phyloP scores from a whole-genome alignment of 2,797 vertebrate species.

The Fistularia commersonii region DNA sequence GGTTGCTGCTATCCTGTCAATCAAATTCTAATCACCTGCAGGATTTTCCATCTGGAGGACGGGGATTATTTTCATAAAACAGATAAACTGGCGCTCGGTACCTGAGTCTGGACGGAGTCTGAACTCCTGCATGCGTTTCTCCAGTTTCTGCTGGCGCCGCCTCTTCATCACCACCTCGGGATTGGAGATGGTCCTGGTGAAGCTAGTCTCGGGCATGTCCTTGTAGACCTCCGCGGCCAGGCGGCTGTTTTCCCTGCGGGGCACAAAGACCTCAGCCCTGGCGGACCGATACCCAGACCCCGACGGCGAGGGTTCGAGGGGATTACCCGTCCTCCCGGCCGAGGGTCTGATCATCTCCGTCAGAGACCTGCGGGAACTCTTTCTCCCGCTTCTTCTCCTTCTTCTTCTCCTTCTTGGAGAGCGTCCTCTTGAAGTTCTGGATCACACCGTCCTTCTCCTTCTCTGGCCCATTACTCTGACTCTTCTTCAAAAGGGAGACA shows the following conservation, averaged over 20 bases:
- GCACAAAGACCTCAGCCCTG: neutral
- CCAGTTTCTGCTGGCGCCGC: conserved; percentile 91
- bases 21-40: no score
- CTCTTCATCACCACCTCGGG: conserved; percentile 99
- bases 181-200: conserved; percentile 97
- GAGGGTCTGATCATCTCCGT: conserved; percentile 82
- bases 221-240: conserved; percentile 97
- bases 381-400: conserved; percentile 95
- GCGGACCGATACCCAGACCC: neutral
- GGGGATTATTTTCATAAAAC: neutral
- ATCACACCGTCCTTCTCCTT: conserved; percentile 98
- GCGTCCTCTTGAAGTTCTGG: conserved; percentile 95
- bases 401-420: conserved; percentile 98
- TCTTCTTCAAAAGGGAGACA: conserved; percentile 75
- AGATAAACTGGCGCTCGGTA: conserved; percentile 28
- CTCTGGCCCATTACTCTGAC: conserved; percentile 93
- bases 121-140: conserved; percentile 97
- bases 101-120: conserved; percentile 94
- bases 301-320: neutral
- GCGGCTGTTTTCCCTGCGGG: conserved; percentile 84
- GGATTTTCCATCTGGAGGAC: no score
- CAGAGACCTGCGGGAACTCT: conserved; percentile 84
- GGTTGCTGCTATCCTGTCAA: no score
- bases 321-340: conserved; percentile 85
- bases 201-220: conserved; percentile 99